Conservation (phyloP, 2,888 invertebrate species). For the Iphiclides podalirius region DNA sequence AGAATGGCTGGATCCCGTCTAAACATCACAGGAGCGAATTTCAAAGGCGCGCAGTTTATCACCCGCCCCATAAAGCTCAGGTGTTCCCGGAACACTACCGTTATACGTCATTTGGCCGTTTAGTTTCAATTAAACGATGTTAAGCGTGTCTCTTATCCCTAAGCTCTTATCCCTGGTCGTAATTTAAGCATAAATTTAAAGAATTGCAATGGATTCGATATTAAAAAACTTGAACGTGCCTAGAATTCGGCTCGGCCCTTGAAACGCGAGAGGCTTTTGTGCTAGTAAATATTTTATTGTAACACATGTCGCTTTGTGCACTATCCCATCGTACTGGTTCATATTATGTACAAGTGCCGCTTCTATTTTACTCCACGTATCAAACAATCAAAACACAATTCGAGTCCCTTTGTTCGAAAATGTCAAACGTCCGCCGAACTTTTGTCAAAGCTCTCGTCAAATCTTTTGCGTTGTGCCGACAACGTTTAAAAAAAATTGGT, state of each 20-base stretch:
- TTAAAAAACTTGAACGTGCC: not conserved
- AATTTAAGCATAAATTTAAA: too few relatives aligned
- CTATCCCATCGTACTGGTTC: constrained; percentile 50
- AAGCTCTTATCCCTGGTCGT: too few relatives aligned
- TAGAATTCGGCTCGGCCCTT: constrained; percentile 15
- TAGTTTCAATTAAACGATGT: constrained; percentile 6
- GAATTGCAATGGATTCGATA: too few relatives aligned
- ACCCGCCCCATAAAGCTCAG: constrained; percentile 63
- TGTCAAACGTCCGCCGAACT: constrained; percentile 55
- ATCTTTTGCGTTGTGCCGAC: constrained; percentile 43
- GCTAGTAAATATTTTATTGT: not conserved
- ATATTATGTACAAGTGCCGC: constrained; percentile 54
- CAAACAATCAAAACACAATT: constrained; percentile 69
- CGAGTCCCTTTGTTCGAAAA: constrained; percentile 41
- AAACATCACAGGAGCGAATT: constrained; percentile 70
- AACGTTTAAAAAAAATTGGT: constrained; percentile 42
- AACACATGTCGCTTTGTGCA: constrained; percentile 48
- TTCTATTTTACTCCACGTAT: constrained; percentile 54
- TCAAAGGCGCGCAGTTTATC: constrained; percentile 72
- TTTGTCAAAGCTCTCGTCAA: constrained; percentile 56
- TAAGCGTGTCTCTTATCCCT: too few relatives aligned
- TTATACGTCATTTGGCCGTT: constrained; percentile 32
- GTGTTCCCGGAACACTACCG: constrained; percentile 66
- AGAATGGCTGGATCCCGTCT: constrained; percentile 56
- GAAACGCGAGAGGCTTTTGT: constrained; percentile 11